Evolutionary conservation across 2,888 invertebrate species (phyloP).

Genomic region (Euclidia mi): DNA sequence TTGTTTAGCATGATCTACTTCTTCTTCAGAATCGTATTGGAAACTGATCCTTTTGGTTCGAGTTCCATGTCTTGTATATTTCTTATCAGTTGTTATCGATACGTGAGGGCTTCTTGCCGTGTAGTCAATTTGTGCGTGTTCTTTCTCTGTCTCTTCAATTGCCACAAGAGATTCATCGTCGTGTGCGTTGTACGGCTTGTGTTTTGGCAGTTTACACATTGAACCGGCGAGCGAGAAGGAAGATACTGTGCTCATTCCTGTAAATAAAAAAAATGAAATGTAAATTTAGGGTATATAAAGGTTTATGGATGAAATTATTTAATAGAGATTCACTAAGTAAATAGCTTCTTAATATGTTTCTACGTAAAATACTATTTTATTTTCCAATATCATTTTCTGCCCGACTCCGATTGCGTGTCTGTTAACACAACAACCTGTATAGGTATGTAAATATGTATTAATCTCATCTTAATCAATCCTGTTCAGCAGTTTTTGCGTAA

Average conservation of each 20-base stretch:
- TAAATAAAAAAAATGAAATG: too few species aligned
- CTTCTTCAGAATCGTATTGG: background rate
- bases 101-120: conserved; percentile 32
- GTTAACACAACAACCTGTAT: too few species aligned
- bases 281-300: too few species aligned
- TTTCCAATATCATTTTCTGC: too few species aligned
- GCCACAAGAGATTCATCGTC: conserved; percentile 32
- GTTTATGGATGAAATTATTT: background rate
- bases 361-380: too few species aligned
- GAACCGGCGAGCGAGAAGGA: conserved; percentile 73
- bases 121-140: conserved; percentile 55
- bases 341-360: too few species aligned
- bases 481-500: too few species aligned
- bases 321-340: too few species aligned
- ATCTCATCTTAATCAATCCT: too few species aligned
- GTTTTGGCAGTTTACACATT: conserved; percentile 53
- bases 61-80: background rate
- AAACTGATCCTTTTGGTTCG: conserved; percentile 32
- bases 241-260: conserved; percentile 61
- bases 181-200: conserved; percentile 62
- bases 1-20: background rate
- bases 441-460: too few species aligned
- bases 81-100: conserved; percentile 26
- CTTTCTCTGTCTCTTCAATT: conserved; percentile 53
- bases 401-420: too few species aligned